Base-by-base conservation (phyloP, 2,113 vertebrate species). In the Ophiodon elongatus region DNA sequence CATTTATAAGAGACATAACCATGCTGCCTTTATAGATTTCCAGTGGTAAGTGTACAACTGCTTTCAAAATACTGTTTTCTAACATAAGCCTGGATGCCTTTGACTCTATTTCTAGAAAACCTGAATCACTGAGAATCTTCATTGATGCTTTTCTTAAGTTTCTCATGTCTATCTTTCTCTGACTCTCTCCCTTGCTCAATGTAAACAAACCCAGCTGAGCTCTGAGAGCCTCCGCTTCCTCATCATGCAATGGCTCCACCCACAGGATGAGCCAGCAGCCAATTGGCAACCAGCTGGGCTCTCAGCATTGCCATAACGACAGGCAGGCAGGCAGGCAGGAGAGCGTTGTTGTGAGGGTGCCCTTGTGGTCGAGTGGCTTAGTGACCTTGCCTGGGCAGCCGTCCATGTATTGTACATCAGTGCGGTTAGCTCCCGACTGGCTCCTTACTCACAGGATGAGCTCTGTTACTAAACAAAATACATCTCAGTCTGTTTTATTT, bases 191-290 rank as follows among this genome's bases (percentile, higher is more conserved):
- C 52, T 33, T 67, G 80, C 69, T 85, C 71, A 88, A 83, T 86
- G 90, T 94, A 94, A 94, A 94, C 90, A 91, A 88, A 89, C 75
- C 89, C 91, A 90, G 89, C 89, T 91, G 87, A 94, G 91, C 86
- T 79, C 59, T 13, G 57, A 56, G 41, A 74, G 60, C 75, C 43
- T 64, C 56, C 41, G 62, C 83, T 87, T 90, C 80, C 81, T 86
- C 73, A 76, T 89, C 81, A 56, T 29, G 82, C 59, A 5, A 17
- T 4, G 29, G 74, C 69, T 71, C 88, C 91, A 9, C 88, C 88
- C 86, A 78, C 70, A 75, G 70, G 52, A 89, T 79, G 76, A 79
- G 54, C 71, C 52, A 23, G n/a, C 59, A 82, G 77, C 92, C 93
- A 92, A 92, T 92, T 70, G 50, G 86, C 82, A 69, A 59, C 73